Evolutionary conservation across 2,888 invertebrate species (phyloP).

Genomic region (Plagiodera versicolora): DNA sequence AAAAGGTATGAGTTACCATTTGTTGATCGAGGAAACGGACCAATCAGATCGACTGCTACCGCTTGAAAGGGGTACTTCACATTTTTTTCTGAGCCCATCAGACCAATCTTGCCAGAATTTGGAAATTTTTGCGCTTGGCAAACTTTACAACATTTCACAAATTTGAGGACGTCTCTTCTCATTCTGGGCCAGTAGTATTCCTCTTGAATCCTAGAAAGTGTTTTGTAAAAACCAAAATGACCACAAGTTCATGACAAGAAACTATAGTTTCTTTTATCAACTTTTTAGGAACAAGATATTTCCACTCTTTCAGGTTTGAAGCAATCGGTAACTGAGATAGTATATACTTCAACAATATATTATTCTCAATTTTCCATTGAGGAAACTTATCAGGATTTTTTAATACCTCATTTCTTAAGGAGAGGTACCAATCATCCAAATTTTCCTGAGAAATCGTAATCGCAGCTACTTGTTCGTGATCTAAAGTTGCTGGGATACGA

Average conservation of each 20-base stretch:
- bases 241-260: constrained; percentile 5
- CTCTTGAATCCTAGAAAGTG: constrained; percentile 24
- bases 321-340: background rate
- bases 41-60: constrained; percentile 28
- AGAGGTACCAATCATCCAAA: constrained; percentile 16
- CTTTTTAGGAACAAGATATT: constrained; percentile 13
- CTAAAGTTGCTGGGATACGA: background rate
- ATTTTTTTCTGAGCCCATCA: constrained; percentile 31
- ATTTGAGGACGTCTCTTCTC: constrained; percentile 22
- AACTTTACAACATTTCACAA: constrained; percentile 24
- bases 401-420: constrained; percentile 12
- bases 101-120: constrained; percentile 21
- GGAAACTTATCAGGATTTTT: constrained; percentile 17
- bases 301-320: constrained; percentile 18
- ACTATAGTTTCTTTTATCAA: constrained; percentile 4
- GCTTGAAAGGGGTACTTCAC: constrained; percentile 31
- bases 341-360: background rate
- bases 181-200: constrained; percentile 33
- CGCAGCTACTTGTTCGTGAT: background rate
- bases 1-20: constrained; percentile 23
- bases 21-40: constrained; percentile 29
- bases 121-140: constrained; percentile 32
- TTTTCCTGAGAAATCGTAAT: constrained; percentile 7
- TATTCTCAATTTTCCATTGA: constrained; percentile 19
- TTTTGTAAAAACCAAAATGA: constrained; percentile 21